These are phyloP conservation scores for Gryllus bimaculatus DNA, from an alignment of 1,140 invertebrate species.

Conservation along the genomic window DNA sequence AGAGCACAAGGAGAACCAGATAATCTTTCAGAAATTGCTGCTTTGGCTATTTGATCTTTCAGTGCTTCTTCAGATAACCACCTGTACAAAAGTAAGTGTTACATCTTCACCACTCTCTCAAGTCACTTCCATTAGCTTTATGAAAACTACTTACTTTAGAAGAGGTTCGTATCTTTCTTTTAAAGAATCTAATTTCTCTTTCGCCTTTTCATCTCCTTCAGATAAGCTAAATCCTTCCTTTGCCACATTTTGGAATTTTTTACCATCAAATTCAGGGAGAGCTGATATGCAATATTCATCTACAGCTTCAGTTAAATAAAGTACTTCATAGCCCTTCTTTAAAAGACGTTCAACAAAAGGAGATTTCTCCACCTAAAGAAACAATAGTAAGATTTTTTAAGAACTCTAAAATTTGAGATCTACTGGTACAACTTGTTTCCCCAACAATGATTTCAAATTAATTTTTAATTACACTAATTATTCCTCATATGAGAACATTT, in stretches of 20 bases:
- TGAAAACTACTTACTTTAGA: slow-evolving; percentile 40
- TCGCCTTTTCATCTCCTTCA: slow-evolving; percentile 65
- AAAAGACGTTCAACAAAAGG: slow-evolving; percentile 93
- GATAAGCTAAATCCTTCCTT: slow-evolving; percentile 93
- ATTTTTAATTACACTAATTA: not conserved
- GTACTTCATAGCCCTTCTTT: slow-evolving; percentile 91
- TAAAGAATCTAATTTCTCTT: slow-evolving; percentile 70
- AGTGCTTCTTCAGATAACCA: slow-evolving; percentile 84
- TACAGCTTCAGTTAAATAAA: slow-evolving; percentile 92
- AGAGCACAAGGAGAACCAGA: slow-evolving; percentile 90
- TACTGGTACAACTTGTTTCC: not conserved
- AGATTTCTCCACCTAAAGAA: slow-evolving; percentile 61
- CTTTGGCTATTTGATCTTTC: slow-evolving; percentile 75
- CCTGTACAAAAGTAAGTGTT: not conserved
- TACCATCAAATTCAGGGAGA: slow-evolving; percentile 97
- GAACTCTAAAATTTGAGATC: not conserved
- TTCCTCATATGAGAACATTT: no score
- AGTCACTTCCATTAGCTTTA: not conserved
- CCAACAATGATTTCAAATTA: not conserved
- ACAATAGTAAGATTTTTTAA: not conserved
- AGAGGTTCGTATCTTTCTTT: slow-evolving; percentile 83
- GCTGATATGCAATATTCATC: slow-evolving; percentile 97
- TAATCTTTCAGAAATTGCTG: slow-evolving; percentile 80
- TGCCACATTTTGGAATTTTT: slow-evolving; percentile 99
- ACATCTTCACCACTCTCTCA: not conserved